Evolutionary conservation across 1,140 invertebrate species (phyloP), one percentile per base, ranked within the genome.

Genomic region (Brachionus paranguensis): DNA sequence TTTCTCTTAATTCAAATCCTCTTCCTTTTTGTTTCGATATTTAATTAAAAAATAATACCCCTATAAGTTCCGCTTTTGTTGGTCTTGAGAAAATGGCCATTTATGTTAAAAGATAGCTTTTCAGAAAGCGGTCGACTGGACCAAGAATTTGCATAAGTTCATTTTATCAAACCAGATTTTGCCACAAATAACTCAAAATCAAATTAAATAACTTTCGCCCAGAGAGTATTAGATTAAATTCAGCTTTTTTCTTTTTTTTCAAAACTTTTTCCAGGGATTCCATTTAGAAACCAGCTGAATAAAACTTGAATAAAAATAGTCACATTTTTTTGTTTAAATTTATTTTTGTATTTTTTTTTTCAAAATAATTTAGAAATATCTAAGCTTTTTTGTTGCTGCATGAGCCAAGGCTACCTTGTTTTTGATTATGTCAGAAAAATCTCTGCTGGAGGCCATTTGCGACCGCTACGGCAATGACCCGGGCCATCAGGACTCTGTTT

Each of bases 401-500:
- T 60, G 53, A 60, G 17, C n/a, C 53, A 60, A 41, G 72, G 20
- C 50, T 76, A 37, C 24, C 47, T 50, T 72, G n/a, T 43, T n/a
- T 72, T 43, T 37, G 45, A 43, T 74, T 14, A 76, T 76, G 72
- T 76, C 72, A 27, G 70, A 74, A 74, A 76, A 64, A 47, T 24
- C 37, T 20, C n/a, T 81, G 2, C 10, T 81, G 10, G 53, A 81
- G n/a, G 78, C 50, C 2, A 81, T 81, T 14, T 81, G 41, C 29
- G 78, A 81, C 27, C 50, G 78, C 20, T 81, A 81, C 53, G 12
- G 78, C 29, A 33, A 81, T 47, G 53, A 60, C 12, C 17, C 78
- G n/a, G 53, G 47, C 27, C 41, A 27, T 14, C 78, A 43, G 11
- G 78, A 68, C 27, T 17, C 27, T 24, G 24, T 45, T 4, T 60